These are phyloP conservation scores for Archocentrus centrarchus DNA, from an alignment of 2,113 vertebrate species.

Conservation along the genomic window DNA sequence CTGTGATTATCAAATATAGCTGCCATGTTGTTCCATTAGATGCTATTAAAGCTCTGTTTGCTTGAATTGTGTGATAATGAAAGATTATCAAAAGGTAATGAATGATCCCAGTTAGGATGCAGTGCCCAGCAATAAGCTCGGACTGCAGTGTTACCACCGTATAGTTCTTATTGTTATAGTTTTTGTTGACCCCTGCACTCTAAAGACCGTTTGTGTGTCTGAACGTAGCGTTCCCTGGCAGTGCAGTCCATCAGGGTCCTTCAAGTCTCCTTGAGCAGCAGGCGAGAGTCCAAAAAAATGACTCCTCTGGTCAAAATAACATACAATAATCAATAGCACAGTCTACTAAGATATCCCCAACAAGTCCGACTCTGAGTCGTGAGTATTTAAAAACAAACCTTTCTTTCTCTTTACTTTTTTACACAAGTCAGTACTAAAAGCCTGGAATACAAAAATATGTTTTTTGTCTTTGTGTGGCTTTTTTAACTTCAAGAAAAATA, in stretches of 20 bases:
- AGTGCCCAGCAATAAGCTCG: constrained; percentile 24
- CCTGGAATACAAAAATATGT: constrained; percentile 95
- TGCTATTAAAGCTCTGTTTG: constrained; percentile 66
- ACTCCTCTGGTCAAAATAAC: constrained; percentile 58
- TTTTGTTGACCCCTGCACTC: background rate
- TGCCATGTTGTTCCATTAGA: constrained; percentile 71
- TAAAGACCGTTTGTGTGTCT: constrained; percentile 38
- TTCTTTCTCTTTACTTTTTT: constrained; percentile 31
- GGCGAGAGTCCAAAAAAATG: constrained; percentile 66
- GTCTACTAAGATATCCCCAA: constrained; percentile 60
- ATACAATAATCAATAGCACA: constrained; percentile 41
- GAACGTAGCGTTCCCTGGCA: constrained; percentile 71
- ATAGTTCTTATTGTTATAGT: background rate
- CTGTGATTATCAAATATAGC: constrained; percentile 75
- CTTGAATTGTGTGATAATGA: constrained; percentile 48
- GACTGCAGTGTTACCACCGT: constrained; percentile 19
- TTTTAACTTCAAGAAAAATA: constrained; percentile 64
- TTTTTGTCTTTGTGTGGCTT: constrained; percentile 38
- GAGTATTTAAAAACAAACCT: constrained; percentile 63
- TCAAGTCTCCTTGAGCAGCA: constrained; percentile 81
- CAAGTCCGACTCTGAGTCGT: constrained; percentile 51
- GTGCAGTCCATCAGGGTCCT: constrained; percentile 72
- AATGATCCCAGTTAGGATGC: constrained; percentile 49
- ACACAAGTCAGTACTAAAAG: constrained; percentile 75
- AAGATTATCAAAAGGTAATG: constrained; percentile 17